Evolutionary conservation across 2,113 vertebrate species (phyloP).

Genomic region (Ailuropoda melanoleuca): DNA sequence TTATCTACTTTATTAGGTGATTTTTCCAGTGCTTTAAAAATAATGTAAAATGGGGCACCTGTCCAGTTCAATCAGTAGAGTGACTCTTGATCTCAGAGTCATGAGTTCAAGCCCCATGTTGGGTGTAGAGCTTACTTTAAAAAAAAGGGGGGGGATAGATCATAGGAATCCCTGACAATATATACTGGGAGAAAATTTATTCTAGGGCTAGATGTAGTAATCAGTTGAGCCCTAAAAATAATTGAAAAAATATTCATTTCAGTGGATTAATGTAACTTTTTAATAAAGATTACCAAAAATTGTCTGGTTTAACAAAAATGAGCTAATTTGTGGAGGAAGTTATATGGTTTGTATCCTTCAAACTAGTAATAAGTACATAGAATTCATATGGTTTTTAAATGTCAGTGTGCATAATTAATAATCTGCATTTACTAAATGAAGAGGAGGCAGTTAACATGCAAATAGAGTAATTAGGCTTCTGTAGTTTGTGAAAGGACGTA

Average conservation of each 20-base stretch:
- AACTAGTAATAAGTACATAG: constrained; percentile 39
- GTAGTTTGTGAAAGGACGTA: constrained; percentile 50
- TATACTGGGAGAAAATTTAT: not conserved
- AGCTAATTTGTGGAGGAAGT: constrained; percentile 16
- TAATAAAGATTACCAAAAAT: constrained; percentile 28
- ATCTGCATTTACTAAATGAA: constrained; percentile 52
- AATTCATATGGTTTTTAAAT: constrained; percentile 64
- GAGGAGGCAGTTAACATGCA: constrained; percentile 54
- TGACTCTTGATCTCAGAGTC: not conserved
- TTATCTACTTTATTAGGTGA: not conserved
- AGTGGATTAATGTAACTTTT: not conserved
- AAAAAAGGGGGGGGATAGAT: not conserved
- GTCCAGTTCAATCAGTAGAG: not conserved
- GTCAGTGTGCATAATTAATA: constrained; percentile 63
- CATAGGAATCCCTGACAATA: not conserved
- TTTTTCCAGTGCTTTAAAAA: not conserved
- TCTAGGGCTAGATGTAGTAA: not conserved
- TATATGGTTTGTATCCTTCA: constrained; percentile 1
- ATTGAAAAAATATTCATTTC: constrained; percentile 25
- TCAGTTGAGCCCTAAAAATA: not conserved
- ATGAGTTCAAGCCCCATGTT: not conserved
- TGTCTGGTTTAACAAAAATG: constrained; percentile 13
- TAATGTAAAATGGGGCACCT: not conserved
- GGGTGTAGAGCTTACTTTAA: not conserved
- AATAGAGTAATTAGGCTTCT: constrained; percentile 53